Evolutionary conservation across 2,888 invertebrate species (phyloP), one percentile per base, ranked within the genome.

Genomic region (Agrotis ipsilon): DNA sequence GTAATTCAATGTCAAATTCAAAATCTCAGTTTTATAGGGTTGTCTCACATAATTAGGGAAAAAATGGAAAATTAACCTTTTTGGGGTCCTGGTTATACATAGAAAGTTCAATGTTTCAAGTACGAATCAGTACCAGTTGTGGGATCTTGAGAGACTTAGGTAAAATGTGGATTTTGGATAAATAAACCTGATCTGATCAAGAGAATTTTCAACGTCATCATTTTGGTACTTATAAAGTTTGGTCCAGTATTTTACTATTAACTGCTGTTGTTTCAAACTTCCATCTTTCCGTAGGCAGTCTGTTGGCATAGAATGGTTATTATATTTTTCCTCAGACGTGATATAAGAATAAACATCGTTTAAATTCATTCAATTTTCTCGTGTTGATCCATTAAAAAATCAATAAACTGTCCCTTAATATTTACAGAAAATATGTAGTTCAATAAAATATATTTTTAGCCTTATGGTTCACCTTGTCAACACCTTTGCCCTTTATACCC

Each of bases 1-100:
- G 48, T 58, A 43, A 66, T 71, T 65, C 60, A 74, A 71, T 69
- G 80, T 77, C 77, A 70, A 49, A 58, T 78, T 72, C 49, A 49
- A 71, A 60, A 67, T 60, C 46, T 3, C 6, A 27, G 57, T 55
- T 39, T 19, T 16, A 14, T 18, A 49, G 43, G 19, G 49, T 48
- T 49, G 52, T 19, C 18, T 3, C 45, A 19, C 16, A 11, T 46
- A 3, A 14, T 1, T 32, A 32, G 4, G 21, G 3, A n/a, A 24
- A 21, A 6, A 13, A 24, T 6, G 6, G 6, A 19, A 43, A 18
- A 7, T 52, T 21, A 3, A n/a, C 5, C 13, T 21, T 2, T 32
- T 54, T 54, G 11, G 5, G 5, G 54, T 55, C 11, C n/a, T n/a
- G 27, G n/a, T 2, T 27, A 27, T 24, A 3, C 24, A 24, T 24